These are phyloP conservation scores for Bradypodion ventrale DNA, from an alignment of 2,797 vertebrate genomes.

Conservation along the genomic window DNA sequence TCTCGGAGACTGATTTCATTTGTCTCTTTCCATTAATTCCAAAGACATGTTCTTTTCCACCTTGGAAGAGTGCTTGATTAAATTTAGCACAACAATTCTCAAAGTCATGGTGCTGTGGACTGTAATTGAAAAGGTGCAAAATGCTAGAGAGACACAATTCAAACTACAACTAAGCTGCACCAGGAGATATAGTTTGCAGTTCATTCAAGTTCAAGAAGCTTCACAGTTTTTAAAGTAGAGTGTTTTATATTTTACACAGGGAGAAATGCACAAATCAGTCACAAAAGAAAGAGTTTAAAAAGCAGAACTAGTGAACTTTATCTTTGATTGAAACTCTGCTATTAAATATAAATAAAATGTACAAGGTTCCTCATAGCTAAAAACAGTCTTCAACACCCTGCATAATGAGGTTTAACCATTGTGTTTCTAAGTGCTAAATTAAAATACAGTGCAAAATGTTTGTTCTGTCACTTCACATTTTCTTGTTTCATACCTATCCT, in stretches of 20 bases:
- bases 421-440: neutral
- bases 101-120: slow-evolving; percentile 45
- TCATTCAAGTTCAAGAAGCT: slow-evolving; percentile 68
- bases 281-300: slow-evolving; percentile 61
- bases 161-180: slow-evolving; percentile 53
- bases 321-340: slow-evolving; percentile 61
- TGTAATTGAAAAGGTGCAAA: slow-evolving; percentile 61
- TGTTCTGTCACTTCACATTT: neutral
- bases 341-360: slow-evolving; percentile 59
- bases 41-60: slow-evolving; percentile 63
- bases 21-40: slow-evolving; percentile 64
- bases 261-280: slow-evolving; percentile 59
- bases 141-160: slow-evolving; percentile 56
- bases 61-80: slow-evolving; percentile 68
- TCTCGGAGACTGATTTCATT: slow-evolving; percentile 52
- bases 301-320: slow-evolving; percentile 51
- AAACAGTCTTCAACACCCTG: slow-evolving; percentile 47
- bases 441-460: neutral
- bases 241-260: slow-evolving; percentile 63
- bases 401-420: neutral
- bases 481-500: neutral
- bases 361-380: slow-evolving; percentile 49
- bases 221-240: slow-evolving; percentile 58
- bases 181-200: slow-evolving; percentile 43
- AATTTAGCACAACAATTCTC: slow-evolving; percentile 68